phyloP scores from a whole-genome alignment of 1,140 invertebrate genomes.

The Drosophila mojavensis region DNA sequence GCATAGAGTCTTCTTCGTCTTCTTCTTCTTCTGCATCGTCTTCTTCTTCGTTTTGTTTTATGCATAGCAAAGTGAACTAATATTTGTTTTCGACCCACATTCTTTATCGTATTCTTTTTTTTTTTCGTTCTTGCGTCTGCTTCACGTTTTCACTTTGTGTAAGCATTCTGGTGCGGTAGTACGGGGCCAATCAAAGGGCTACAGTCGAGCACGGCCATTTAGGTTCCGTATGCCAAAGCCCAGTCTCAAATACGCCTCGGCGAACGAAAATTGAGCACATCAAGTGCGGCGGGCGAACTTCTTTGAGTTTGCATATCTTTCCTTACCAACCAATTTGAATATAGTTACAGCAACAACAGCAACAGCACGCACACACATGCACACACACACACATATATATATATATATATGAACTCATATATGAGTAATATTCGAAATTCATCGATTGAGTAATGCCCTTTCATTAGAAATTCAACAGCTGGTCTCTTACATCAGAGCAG shows the following conservation, averaged over 20 bases:
- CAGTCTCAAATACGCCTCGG: conserved; percentile 1
- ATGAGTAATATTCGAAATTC: no score
- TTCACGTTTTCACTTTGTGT: background rate
- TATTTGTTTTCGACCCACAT: conserved; percentile 16
- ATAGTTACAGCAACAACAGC: conserved; percentile 50
- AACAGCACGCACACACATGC: background rate
- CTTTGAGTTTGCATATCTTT: conserved; percentile 81
- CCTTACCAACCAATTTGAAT: conserved; percentile 74
- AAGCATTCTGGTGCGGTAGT: background rate
- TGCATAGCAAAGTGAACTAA: conserved; percentile 41
- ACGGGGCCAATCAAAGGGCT: conserved; percentile 13
- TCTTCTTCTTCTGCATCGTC: background rate
- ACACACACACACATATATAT: conserved; percentile 5
- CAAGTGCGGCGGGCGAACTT: conserved; percentile 29
- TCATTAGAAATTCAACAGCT: no score
- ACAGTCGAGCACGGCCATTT: conserved; percentile 2
- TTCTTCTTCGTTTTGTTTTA: conserved; percentile 9
- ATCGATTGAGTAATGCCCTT: no score
- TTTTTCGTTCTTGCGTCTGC: background rate
- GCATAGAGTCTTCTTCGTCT: conserved; percentile 27
- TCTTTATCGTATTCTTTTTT: background rate
- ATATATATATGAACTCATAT: background rate
- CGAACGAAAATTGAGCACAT: conserved; percentile 47
- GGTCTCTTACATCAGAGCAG: no score
- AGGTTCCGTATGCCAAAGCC: conserved; percentile 6